Conservation (phyloP, 2,797 vertebrate genomes). For the Tapirus indicus region DNA sequence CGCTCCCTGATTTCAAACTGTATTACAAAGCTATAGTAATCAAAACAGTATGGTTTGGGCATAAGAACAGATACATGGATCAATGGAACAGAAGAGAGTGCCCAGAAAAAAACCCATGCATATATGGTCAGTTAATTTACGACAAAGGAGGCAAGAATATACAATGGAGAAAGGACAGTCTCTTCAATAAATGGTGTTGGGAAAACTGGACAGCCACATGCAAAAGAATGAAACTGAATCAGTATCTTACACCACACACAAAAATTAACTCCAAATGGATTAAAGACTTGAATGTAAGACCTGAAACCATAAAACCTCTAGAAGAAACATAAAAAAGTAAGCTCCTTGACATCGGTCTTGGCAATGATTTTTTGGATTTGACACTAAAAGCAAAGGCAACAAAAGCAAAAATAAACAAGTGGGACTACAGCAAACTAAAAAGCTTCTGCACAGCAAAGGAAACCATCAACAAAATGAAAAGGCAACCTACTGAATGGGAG, state of each 20-base stretch:
- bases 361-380: neutral
- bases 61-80: neutral
- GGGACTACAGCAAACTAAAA: neutral
- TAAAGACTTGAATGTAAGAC: neutral
- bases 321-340: neutral
- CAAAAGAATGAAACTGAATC: neutral
- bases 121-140: neutral
- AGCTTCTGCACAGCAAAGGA: neutral
- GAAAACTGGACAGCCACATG: neutral
- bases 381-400: neutral
- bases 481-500: neutral
- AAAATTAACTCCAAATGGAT: neutral
- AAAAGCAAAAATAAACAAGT: neutral
- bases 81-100: neutral
- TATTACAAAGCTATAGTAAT: neutral
- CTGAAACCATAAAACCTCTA: neutral
- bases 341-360: neutral
- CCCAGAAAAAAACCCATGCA: neutral
- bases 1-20: neutral
- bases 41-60: neutral
- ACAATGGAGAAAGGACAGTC: neutral
- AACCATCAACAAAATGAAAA: neutral
- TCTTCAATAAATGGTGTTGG: neutral
- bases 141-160: neutral
- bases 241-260: neutral